Conservation (phyloP, 37 sponge, comb jelly and placozoan species). For the Aphrocallistes beatrix region DNA sequence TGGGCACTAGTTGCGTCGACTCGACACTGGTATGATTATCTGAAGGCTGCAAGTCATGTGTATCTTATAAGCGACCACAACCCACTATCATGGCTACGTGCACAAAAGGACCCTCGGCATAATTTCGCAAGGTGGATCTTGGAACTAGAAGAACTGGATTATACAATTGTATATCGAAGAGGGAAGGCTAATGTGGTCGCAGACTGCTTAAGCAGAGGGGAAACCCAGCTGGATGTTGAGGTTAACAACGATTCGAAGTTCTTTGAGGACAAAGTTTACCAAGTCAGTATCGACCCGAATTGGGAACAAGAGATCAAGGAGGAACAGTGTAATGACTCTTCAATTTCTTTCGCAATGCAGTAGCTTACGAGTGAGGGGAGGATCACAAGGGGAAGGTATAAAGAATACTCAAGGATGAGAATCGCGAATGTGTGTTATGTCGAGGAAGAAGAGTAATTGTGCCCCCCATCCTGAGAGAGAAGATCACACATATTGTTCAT, state of each 20-base stretch:
- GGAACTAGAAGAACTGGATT: background rate
- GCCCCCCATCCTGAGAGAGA: background rate
- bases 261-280: background rate
- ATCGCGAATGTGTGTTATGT: background rate
- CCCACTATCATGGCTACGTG: background rate
- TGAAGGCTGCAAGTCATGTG: background rate
- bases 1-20: background rate
- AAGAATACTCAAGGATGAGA: background rate
- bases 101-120: background rate
- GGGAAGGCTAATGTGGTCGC: background rate
- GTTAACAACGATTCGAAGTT: background rate
- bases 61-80: background rate
- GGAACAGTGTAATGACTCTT: background rate
- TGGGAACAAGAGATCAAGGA: background rate
- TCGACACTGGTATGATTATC: background rate
- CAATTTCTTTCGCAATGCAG: background rate
- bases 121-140: no score
- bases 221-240: background rate
- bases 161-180: background rate
- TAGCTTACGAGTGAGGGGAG: background rate
- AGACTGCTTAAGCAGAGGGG: background rate
- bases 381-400: background rate
- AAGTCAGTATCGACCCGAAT: background rate
- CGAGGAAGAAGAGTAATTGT: background rate
- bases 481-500: background rate